Percentiles rank a stretch among this genome's conserved stretches.
These are phyloP conservation scores for Laterallus jamaicensis DNA, from an alignment of 2,113 vertebrate genomes.

Conservation along the genomic window DNA sequence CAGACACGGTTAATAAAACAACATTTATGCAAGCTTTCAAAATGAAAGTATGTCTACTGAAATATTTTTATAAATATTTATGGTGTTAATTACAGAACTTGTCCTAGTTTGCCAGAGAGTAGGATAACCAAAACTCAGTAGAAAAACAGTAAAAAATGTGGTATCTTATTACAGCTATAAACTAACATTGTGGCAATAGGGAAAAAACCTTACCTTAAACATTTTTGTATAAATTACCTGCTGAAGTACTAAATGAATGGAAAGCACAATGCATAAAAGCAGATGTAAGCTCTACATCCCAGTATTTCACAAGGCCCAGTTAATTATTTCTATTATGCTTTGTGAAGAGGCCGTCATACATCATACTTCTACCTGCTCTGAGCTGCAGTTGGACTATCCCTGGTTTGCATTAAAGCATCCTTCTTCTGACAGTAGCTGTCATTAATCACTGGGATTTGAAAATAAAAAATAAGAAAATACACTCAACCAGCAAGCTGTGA, in stretches of 20 bases:
- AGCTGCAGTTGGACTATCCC: not conserved
- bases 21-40: constrained; percentile 52
- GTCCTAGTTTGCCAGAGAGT: constrained; percentile 29
- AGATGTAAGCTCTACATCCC: not conserved
- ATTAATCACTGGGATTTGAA: not conserved
- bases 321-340: not conserved
- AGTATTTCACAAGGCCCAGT: not conserved
- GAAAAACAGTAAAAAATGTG: not conserved
- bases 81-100: constrained; percentile 67
- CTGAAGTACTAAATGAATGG: not conserved
- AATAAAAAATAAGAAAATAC: not conserved
- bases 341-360: not conserved
- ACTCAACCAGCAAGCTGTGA: not conserved
- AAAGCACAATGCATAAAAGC: not conserved
- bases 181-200: constrained; percentile 24
- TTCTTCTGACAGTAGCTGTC: not conserved
- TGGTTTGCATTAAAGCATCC: not conserved
- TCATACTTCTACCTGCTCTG: not conserved
- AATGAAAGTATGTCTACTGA: constrained; percentile 33
- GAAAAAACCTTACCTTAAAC: constrained; percentile 5
- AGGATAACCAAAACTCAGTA: constrained; percentile 39
- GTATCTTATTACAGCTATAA: constrained; percentile 41
- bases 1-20: constrained; percentile 34
- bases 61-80: constrained; percentile 70
- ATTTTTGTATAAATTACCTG: not conserved